Percentiles rank a stretch among this genome's conserved stretches.
Conservation (phyloP, 1,140 invertebrate species). For the Bombus consobrinus region DNA sequence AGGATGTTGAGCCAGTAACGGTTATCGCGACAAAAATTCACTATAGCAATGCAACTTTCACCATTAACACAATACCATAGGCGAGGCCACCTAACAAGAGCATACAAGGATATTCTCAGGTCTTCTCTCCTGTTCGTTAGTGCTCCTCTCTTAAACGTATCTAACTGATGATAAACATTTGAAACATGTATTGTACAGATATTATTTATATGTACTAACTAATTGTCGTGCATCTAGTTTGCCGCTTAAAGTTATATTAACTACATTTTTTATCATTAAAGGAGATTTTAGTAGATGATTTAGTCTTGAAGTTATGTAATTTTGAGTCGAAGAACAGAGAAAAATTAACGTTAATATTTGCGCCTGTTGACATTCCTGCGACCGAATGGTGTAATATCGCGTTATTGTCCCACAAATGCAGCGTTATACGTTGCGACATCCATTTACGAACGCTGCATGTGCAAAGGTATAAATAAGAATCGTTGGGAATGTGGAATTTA, state of each 20-base stretch:
- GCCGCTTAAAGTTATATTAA: too few relatives aligned
- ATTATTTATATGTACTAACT: background rate
- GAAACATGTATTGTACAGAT: background rate
- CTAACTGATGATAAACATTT: slow-evolving; percentile 21
- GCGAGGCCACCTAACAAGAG: background rate
- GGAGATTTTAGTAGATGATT: background rate
- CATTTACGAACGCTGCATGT: background rate
- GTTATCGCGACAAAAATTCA: slow-evolving; percentile 24
- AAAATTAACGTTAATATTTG: background rate
- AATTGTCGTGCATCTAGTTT: background rate
- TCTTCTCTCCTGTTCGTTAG: slow-evolving; percentile 21
- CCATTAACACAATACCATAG: slow-evolving; percentile 7
- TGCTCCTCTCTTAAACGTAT: background rate
- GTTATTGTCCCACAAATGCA: slow-evolving; percentile 6
- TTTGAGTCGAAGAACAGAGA: too few relatives aligned
- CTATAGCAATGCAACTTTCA: slow-evolving; percentile 8
- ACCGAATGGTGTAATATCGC: slow-evolving; percentile 20
- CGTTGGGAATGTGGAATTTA: background rate
- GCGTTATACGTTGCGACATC: slow-evolving; percentile 2
- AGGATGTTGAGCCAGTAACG: background rate
- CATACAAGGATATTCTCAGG: background rate
- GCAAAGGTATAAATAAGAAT: slow-evolving; percentile 15
- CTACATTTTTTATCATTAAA: background rate
- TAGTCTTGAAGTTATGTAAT: too few relatives aligned
- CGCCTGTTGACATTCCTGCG: background rate